Base-by-base conservation (phyloP, 2,113 vertebrate species). In the Emydura subglobosa region DNA sequence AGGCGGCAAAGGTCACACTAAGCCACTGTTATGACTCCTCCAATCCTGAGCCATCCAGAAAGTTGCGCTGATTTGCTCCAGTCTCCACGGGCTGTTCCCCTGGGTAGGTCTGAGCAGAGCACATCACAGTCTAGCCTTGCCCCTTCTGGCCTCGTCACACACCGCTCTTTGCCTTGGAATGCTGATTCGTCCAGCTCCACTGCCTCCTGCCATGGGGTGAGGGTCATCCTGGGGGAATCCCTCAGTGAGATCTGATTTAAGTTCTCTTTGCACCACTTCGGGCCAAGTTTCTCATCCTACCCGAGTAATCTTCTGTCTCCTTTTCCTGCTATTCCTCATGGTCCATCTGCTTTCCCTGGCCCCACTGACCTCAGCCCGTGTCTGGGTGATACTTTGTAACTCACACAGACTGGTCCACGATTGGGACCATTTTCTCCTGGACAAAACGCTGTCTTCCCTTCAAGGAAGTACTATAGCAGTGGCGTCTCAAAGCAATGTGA, bases 401-500 rank as follows among this genome's bases (percentile, higher is more conserved):
- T 17, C 78, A 47, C 65, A 91, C 39, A 50, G 50, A 85, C 68
- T 0, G 0, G 78, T 44, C 9, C 57, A 87, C 17, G 29, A 82
- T 61, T 22, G 21, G 3, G 16, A 80, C n/a, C 24, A 87, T 82
- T 49, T 88, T 10, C 24, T 93, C 86, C 65, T 85, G 57, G 39
- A 42, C 53, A 54, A 22, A 90, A 68, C 14, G 31, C 16, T 68
- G 61, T 25, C 72, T 76, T 76, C 22, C 42, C 42, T 76, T 76
- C 72, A 42, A 27, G 2, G 22, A 39, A 25, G 39, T 44, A 44
- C 39, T 42, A 8, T n/a, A 74, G 68, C 7, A 12, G 22, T 90
- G 31, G n/a, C 79, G 92, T 53, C 53, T 82, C 89, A 74, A 65
- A 85, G 42, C 31, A 93, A 87, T 87, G 76, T 13, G 74, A 50